Evolutionary conservation across 2,113 vertebrate genomes (phyloP).

Genomic region (Datnioides undecimradiatus): DNA sequence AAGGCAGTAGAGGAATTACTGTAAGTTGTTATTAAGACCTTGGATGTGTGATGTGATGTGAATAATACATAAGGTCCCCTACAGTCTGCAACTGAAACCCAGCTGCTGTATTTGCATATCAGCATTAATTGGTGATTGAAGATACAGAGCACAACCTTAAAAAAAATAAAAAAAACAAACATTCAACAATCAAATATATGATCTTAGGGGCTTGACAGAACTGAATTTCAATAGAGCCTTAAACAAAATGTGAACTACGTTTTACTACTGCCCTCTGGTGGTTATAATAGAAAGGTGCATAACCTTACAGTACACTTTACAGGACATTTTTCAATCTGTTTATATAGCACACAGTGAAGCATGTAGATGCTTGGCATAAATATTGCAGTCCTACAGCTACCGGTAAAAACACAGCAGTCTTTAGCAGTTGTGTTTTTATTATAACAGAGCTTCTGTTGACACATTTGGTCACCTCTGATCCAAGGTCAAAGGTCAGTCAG

Average conservation of each 20-base stretch:
- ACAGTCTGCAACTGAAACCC: conserved; percentile 6
- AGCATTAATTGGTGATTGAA: background rate
- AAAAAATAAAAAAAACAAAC: background rate
- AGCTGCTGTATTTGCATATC: conserved; percentile 29
- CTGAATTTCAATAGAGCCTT: background rate
- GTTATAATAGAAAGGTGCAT: background rate
- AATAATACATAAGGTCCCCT: conserved; percentile 51
- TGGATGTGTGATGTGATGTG: conserved; percentile 28
- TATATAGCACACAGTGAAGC: background rate
- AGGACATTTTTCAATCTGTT: conserved; percentile 4
- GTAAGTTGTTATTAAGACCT: conserved; percentile 41
- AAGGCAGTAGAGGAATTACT: conserved; percentile 42
- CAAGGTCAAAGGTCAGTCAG: conserved; percentile 50
- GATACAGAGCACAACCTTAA: background rate
- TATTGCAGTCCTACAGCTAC: background rate
- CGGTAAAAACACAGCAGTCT: background rate
- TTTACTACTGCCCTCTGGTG: conserved; percentile 60
- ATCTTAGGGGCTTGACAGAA: background rate
- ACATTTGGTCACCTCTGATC: conserved; percentile 23
- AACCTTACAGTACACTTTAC: background rate
- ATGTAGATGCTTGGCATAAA: fast-evolving
- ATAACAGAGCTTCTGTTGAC: conserved; percentile 6
- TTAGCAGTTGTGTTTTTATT: too few species aligned
- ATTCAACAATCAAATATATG: background rate
- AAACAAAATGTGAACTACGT: conserved; percentile 10